Evolutionary conservation across 2,113 vertebrate species (phyloP).

Genomic region (Pseudorectes ferrugineus): DNA sequence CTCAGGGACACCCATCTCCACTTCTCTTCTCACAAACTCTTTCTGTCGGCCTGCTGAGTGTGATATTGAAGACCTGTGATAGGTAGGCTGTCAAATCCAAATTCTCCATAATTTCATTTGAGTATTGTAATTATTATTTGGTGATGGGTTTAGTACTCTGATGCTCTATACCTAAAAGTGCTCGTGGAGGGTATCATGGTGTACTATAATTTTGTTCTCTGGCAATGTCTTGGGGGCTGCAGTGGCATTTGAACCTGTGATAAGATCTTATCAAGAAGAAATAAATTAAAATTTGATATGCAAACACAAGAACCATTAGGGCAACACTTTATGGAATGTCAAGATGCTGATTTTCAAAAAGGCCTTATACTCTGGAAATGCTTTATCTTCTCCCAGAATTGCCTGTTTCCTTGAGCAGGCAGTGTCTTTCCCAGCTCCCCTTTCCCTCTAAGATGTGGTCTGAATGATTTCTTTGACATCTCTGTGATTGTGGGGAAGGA

Average conservation of each 20-base stretch:
- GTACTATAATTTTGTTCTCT: neutral
- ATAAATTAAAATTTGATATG: neutral
- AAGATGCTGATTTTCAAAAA: neutral
- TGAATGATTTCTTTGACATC: neutral
- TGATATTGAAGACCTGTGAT: neutral
- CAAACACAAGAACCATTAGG: neutral
- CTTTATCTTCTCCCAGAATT: neutral
- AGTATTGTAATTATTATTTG: neutral
- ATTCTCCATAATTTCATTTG: neutral
- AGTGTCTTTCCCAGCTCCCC: neutral
- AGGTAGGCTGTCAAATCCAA: neutral
- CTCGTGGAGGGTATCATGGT: neutral
- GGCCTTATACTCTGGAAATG: neutral
- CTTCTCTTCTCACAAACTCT: neutral
- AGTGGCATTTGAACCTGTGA: neutral
- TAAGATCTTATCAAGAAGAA: neutral
- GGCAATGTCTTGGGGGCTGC: neutral
- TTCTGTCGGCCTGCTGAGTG: neutral
- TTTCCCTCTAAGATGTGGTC: neutral
- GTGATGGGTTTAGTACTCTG: neutral
- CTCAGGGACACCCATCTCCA: neutral
- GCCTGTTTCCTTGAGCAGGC: neutral
- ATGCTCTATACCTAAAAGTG: neutral
- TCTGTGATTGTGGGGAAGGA: neutral
- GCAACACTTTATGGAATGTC: neutral